Conservation (phyloP, 2,888 invertebrate genomes). For the Drosophila helvetica region DNA sequence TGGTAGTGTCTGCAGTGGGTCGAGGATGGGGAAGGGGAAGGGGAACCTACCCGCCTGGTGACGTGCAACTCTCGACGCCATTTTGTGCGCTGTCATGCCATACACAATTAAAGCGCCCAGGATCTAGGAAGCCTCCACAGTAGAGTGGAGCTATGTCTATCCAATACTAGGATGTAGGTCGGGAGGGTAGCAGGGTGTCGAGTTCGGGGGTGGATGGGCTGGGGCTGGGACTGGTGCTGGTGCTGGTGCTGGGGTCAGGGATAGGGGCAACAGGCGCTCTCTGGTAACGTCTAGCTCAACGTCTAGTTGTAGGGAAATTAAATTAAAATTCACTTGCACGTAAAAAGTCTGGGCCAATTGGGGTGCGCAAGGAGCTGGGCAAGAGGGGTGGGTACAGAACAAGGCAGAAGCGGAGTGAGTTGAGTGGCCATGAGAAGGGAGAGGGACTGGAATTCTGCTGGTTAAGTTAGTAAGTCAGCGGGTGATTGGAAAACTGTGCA, state of each 20-base stretch:
- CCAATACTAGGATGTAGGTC: slow-evolving; percentile 8
- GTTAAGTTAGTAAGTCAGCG: slow-evolving; percentile 68
- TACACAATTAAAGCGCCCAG: slow-evolving; percentile 77
- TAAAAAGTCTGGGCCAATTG: slow-evolving; percentile 61
- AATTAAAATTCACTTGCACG: slow-evolving; percentile 78
- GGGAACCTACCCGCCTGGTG: slow-evolving; percentile 60
- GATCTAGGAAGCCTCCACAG: slow-evolving; percentile 45
- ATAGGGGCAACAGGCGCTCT: background rate
- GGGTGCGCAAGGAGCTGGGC: slow-evolving; percentile 13
- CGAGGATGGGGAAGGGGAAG: background rate
- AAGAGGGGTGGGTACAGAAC: background rate
- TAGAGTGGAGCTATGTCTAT: slow-evolving; percentile 43
- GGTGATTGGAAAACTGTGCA: slow-evolving; percentile 71
- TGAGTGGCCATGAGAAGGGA: background rate
- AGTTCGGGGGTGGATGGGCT: background rate
- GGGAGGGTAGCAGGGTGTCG: background rate
- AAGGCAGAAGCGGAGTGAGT: background rate
- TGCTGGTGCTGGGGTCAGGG: background rate
- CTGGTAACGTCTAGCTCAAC: slow-evolving; percentile 74
- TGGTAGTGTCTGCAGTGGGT: background rate
- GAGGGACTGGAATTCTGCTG: slow-evolving; percentile 17
- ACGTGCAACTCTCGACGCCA: slow-evolving; percentile 76
- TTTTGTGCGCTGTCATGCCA: slow-evolving; percentile 79
- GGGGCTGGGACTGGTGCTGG: no score
- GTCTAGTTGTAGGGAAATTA: slow-evolving; percentile 77